Conservation (phyloP, 2,113 vertebrate species). For the Crypturellus undulatus region DNA sequence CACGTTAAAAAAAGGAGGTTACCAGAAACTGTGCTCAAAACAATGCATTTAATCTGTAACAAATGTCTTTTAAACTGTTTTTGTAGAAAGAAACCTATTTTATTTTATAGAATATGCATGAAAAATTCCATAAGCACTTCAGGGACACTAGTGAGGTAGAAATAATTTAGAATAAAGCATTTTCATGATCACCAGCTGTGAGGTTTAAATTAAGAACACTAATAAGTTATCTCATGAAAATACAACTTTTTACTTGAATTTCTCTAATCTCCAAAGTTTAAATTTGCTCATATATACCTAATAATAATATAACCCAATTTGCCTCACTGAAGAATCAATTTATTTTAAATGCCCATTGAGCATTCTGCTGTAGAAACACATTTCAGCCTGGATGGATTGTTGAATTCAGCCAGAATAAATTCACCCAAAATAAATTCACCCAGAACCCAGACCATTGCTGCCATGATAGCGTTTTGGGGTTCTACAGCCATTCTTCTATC, state of each 20-base stretch:
- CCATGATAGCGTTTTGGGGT: neutral
- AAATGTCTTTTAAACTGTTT: neutral
- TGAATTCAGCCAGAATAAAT: neutral
- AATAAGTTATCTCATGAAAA: neutral
- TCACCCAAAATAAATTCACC: neutral
- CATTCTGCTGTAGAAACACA: neutral
- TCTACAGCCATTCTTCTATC: neutral
- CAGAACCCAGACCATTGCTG: neutral
- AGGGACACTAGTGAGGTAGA: neutral
- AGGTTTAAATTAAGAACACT: neutral
- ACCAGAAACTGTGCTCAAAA: neutral
- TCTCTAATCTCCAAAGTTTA: neutral
- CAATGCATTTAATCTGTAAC: neutral
- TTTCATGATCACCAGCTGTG: neutral
- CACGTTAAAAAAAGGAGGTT: neutral
- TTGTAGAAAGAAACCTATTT: neutral
- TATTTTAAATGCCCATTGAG: neutral
- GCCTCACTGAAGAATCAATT: neutral
- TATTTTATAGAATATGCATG: neutral
- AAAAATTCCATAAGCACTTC: neutral
- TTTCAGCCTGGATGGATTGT: neutral
- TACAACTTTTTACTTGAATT: neutral
- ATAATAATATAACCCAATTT: neutral
- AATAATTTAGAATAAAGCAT: neutral
- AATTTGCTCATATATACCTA: neutral